These are phyloP conservation scores for Percina caprodes DNA, from an alignment of 2,113 vertebrate genomes.

Conservation along the genomic window DNA sequence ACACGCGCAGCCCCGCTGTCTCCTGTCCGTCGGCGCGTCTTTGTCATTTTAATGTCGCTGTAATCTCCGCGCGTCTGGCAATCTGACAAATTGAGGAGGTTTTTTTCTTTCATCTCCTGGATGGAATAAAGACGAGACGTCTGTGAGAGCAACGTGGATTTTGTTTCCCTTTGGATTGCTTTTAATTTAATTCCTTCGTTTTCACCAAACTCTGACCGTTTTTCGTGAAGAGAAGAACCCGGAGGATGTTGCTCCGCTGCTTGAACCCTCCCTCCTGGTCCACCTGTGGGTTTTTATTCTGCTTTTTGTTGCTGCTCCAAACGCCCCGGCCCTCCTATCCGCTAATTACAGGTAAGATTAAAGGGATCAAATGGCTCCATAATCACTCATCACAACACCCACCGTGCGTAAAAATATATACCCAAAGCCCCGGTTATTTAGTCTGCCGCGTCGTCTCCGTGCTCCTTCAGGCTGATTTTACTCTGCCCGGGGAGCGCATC, in stretches of 20 bases:
- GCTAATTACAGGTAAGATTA: constrained; percentile 85
- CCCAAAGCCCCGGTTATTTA: constrained; percentile 46
- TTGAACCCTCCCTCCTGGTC: constrained; percentile 63
- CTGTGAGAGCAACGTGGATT: constrained; percentile 5
- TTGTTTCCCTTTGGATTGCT: constrained; percentile 32
- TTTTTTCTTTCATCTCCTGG: not conserved
- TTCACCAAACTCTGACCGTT: not conserved
- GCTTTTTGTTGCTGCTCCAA: constrained; percentile 74
- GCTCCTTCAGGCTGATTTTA: not conserved
- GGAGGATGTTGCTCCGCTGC: constrained; percentile 73
- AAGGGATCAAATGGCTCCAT: constrained; percentile 44
- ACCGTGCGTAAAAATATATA: constrained; percentile 65
- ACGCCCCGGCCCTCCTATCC: constrained; percentile 72
- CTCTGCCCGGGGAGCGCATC: constrained; percentile 24
- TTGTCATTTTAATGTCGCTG: constrained; percentile 77
- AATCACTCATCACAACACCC: constrained; percentile 58
- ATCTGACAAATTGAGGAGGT: constrained; percentile 18
- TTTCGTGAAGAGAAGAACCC: constrained; percentile 25
- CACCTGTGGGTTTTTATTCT: constrained; percentile 75
- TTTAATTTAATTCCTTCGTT: not conserved
- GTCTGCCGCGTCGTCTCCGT: constrained; percentile 37
- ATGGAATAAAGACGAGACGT: constrained; percentile 5
- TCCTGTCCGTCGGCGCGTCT: constrained; percentile 67
- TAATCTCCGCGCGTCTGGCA: constrained; percentile 55
- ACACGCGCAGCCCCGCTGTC: constrained; percentile 65